These are phyloP conservation scores for Ethmia dodecea DNA, from an alignment of 2,888 invertebrate species.

Conservation along the genomic window DNA sequence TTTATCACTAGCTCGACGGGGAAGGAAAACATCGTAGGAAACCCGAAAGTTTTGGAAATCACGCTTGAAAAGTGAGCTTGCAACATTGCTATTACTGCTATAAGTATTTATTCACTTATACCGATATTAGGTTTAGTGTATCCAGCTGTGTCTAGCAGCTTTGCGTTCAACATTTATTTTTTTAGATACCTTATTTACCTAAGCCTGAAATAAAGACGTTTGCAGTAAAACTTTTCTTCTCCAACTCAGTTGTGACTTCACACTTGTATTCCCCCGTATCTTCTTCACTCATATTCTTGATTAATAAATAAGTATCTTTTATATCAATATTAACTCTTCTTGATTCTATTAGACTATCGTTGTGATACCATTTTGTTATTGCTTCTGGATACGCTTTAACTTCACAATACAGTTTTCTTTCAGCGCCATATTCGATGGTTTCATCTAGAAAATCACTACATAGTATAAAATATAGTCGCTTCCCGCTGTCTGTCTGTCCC, in stretches of 20 bases:
- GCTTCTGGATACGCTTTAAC: constrained; percentile 53
- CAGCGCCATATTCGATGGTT: constrained; percentile 42
- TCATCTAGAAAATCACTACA: too few species aligned
- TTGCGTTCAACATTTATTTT: background rate
- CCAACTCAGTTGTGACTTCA: constrained; percentile 34
- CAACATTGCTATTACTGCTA: too few species aligned
- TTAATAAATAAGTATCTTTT: constrained; percentile 35
- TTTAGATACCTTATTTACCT: constrained; percentile 27
- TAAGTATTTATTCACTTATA: too few species aligned
- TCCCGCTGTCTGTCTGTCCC: too few species aligned
- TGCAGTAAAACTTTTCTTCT: constrained; percentile 28
- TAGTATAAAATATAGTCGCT: too few species aligned
- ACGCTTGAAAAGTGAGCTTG: too few species aligned
- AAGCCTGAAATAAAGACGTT: constrained; percentile 45
- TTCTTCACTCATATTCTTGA: constrained; percentile 45
- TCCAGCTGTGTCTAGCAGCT: too few species aligned
- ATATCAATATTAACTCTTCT: constrained; percentile 26
- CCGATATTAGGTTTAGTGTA: too few species aligned
- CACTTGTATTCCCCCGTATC: constrained; percentile 50
- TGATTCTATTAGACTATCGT: constrained; percentile 31
- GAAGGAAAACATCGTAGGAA: too few species aligned
- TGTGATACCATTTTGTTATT: constrained; percentile 47
- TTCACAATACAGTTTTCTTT: constrained; percentile 45
- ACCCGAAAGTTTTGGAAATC: too few species aligned
- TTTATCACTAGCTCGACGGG: too few species aligned